These are phyloP conservation scores for Abscondita cerata DNA, from an alignment of 2,888 invertebrate genomes.

Conservation along the genomic window DNA sequence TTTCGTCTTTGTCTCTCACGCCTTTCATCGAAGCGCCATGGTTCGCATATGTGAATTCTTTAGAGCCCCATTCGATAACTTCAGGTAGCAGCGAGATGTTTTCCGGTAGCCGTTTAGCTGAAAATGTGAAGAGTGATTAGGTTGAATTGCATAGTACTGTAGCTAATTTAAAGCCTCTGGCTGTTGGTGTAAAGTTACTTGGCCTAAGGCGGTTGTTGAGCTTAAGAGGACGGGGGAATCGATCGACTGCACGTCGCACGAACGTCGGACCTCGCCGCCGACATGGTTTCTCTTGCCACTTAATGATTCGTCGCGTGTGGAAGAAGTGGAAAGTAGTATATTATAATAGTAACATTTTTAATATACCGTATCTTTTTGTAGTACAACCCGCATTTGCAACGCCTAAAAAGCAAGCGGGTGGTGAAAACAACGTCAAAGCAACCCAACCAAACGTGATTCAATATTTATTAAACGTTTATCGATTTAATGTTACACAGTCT, in stretches of 20 bases:
- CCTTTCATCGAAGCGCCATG: slow-evolving; percentile 27
- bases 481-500: too few relatives aligned
- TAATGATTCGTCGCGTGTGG: slow-evolving; percentile 44
- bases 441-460: not conserved
- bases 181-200: slow-evolving; percentile 30
- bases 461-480: not conserved
- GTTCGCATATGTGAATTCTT: slow-evolving; percentile 35
- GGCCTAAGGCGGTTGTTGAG: slow-evolving; percentile 35
- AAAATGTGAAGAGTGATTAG: slow-evolving; percentile 23
- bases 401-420: slow-evolving; percentile 20
- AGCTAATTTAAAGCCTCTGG: slow-evolving; percentile 24
- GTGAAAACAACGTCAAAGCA: slow-evolving; percentile 18
- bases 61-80: slow-evolving; percentile 18
- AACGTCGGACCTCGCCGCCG: slow-evolving; percentile 38
- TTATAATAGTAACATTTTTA: slow-evolving; percentile 39
- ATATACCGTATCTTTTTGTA: slow-evolving; percentile 31
- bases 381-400: slow-evolving; percentile 17
- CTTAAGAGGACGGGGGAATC: slow-evolving; percentile 39
- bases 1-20: slow-evolving; percentile 34
- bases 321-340: slow-evolving; percentile 39
- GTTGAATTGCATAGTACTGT: slow-evolving; percentile 7
- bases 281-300: slow-evolving; percentile 44
- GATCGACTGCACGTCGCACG: slow-evolving; percentile 40
- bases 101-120: slow-evolving; percentile 15
- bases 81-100: slow-evolving; percentile 5